A percentile compares a stretch with the other conserved stretches of the same genome.
phyloP scores from a whole-genome alignment of 35 echinoderm and acorn worm species.

The Strongylocentrotus purpuratus region DNA sequence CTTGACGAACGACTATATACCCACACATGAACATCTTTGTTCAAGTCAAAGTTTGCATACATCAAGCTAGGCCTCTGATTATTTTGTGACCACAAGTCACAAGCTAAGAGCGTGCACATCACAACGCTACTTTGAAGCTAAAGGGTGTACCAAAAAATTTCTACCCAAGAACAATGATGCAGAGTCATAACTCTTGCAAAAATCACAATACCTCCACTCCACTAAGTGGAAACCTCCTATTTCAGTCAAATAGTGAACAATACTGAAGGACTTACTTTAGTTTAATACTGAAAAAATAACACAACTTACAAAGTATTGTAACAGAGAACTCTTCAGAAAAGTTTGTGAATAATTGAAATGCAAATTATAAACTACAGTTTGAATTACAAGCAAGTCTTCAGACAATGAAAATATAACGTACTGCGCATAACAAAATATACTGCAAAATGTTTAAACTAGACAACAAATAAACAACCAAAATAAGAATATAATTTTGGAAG shows the following conservation, averaged over 20 bases:
- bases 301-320: neutral
- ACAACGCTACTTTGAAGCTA: neutral
- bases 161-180: neutral
- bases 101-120: neutral
- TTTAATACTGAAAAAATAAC: neutral
- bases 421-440: no score
- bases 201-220: neutral
- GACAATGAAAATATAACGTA: neutral
- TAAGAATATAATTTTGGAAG: neutral
- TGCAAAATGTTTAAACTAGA: no score
- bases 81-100: neutral
- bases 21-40: no score
- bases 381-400: neutral
- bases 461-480: no score
- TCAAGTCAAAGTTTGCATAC: no score
- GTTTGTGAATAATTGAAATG: neutral
- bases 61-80: no score
- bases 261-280: neutral
- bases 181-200: neutral
- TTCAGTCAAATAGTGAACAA: neutral
- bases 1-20: no score
- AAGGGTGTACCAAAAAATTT: neutral
- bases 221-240: neutral
- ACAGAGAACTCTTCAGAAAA: neutral
- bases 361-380: neutral